Evolutionary conservation across 2,797 vertebrate genomes (phyloP).

Genomic region (Sebastes itinus): DNA sequence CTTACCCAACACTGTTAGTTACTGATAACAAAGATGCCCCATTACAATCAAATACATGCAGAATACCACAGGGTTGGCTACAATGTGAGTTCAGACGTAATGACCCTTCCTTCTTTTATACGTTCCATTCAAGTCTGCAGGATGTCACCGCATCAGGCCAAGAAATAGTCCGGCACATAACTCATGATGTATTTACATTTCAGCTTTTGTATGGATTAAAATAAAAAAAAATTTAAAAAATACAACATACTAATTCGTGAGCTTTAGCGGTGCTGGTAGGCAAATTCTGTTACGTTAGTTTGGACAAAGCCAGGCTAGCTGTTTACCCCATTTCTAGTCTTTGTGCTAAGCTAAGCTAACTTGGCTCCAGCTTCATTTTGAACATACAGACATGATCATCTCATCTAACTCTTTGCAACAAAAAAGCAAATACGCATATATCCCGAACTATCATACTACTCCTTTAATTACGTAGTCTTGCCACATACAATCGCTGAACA

Average conservation of each 20-base stretch:
- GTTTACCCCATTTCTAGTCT: too few species aligned
- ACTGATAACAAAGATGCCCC: not conserved
- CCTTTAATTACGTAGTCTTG: not conserved
- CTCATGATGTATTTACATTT: not conserved
- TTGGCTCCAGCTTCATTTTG: not conserved
- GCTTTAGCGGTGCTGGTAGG: not conserved
- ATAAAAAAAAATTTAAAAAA: not conserved
- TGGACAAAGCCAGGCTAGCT: not conserved
- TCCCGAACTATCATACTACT: not conserved
- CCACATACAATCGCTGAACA: not conserved
- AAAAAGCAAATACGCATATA: not conserved
- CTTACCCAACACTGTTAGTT: too few species aligned
- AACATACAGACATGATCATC: fast-evolving
- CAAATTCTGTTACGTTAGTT: not conserved
- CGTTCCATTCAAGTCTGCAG: not conserved
- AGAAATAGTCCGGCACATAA: not conserved
- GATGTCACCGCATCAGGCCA: not conserved
- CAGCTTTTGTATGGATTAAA: not conserved
- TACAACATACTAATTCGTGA: not conserved
- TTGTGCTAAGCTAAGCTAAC: not conserved
- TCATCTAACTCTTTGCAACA: not conserved
- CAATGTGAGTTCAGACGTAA: not conserved
- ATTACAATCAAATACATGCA: not conserved
- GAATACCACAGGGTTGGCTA: not conserved
- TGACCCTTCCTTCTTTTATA: not conserved